Percentiles rank a stretch among this genome's conserved stretches.
Conservation (phyloP, 2,888 invertebrate genomes). For the Apamea anceps region DNA sequence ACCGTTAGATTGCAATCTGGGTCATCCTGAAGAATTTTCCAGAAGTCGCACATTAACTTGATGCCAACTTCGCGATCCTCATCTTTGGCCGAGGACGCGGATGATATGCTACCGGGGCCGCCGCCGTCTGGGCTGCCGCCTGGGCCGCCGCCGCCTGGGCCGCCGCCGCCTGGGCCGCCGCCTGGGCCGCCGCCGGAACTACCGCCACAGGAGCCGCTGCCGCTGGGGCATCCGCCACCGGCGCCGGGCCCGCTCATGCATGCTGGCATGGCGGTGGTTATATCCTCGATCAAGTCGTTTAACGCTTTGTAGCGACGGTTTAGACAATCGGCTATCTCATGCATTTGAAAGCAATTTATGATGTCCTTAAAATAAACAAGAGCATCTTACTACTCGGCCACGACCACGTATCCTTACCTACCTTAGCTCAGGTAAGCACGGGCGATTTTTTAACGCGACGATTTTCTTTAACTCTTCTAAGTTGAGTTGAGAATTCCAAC, state of each 20-base stretch:
- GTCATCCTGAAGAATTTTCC: constrained; percentile 83
- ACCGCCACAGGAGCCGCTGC: neutral
- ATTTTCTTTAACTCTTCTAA: neutral
- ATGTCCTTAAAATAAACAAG: constrained; percentile 21
- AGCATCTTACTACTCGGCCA: neutral
- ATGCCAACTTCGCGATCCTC: constrained; percentile 71
- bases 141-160: neutral
- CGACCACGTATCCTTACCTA: no score
- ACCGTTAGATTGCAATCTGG: constrained; percentile 80
- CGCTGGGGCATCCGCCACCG: neutral
- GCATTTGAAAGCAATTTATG: constrained; percentile 68
- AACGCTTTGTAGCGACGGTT: constrained; percentile 78
- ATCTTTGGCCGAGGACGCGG: neutral
- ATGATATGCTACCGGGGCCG: neutral
- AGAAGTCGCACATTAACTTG: constrained; percentile 83
- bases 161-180: neutral
- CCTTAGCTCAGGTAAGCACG: no score
- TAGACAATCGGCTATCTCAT: constrained; percentile 79
- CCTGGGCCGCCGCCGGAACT: neutral
- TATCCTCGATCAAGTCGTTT: constrained; percentile 78
- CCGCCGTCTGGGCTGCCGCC: neutral
- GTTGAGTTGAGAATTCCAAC: neutral
- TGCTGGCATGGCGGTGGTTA: constrained; percentile 58
- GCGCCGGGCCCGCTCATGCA: no score
- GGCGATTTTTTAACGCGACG: neutral